Conservation (phyloP, 2,797 vertebrate species). For the Hemitrygon akajei region DNA sequence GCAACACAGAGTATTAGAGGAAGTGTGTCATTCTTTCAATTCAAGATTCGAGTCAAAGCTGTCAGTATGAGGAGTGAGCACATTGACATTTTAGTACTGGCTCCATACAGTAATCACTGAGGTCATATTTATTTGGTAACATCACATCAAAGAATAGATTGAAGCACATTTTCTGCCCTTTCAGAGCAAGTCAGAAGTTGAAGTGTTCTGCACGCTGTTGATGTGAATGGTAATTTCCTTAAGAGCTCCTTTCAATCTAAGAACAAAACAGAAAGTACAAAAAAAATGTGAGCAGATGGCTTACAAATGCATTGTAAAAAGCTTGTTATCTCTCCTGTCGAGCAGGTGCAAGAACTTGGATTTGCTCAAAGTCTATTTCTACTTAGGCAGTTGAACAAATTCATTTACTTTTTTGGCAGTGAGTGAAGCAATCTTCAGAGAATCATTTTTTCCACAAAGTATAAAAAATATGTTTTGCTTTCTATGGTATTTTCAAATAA, state of each 20-base stretch:
- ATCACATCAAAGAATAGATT: neutral
- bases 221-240: neutral
- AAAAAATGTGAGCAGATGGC: slow-evolving; percentile 21
- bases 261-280: neutral
- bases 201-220: neutral
- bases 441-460: neutral
- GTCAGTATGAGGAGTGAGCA: neutral
- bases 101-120: neutral
- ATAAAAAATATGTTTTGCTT: neutral
- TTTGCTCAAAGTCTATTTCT: neutral
- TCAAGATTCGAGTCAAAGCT: neutral
- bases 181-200: neutral
- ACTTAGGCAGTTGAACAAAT: neutral
- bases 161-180: slow-evolving; percentile 6
- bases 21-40: neutral
- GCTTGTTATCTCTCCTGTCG: slow-evolving; percentile 5
- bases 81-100: neutral
- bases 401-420: neutral
- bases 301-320: slow-evolving; percentile 20
- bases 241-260: slow-evolving; percentile 8
- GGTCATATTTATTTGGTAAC: neutral
- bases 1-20: neutral
- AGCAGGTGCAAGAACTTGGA: neutral
- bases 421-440: neutral
- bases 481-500: neutral